These are phyloP conservation scores for Orthosia cruda DNA, from an alignment of 2,888 invertebrate species.

Conservation along the genomic window DNA sequence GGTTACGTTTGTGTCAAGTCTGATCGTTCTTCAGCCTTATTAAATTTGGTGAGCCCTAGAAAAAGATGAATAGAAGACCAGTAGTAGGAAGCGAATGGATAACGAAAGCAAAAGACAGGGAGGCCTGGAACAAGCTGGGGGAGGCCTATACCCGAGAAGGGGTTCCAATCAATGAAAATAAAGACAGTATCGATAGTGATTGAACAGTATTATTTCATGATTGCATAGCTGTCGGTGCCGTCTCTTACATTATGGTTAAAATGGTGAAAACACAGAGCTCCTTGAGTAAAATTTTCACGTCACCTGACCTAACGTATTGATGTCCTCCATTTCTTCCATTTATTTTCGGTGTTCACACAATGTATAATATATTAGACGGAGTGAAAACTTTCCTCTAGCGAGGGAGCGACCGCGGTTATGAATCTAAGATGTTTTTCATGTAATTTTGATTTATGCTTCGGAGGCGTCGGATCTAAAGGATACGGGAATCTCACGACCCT, in stretches of 20 bases:
- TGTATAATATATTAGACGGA: conserved; percentile 38
- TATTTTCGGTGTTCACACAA: conserved; percentile 27
- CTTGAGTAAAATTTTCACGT: neutral
- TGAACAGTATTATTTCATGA: neutral
- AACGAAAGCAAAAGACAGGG: too few relatives aligned
- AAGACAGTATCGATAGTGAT: too few relatives aligned
- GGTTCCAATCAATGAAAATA: too few relatives aligned
- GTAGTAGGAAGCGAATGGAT: too few relatives aligned
- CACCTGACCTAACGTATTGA: conserved; percentile 25
- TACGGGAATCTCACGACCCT: conserved; percentile 77
- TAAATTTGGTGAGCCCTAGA: too few relatives aligned
- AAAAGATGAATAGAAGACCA: too few relatives aligned
- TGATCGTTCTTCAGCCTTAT: too few relatives aligned
- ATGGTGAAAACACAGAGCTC: neutral
- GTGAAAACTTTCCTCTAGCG: conserved; percentile 59
- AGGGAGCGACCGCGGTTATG: conserved; percentile 70
- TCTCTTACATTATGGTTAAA: neutral
- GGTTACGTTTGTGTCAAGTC: too few relatives aligned
- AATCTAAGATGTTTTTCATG: conserved; percentile 84
- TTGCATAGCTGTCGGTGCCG: neutral
- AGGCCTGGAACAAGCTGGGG: too few relatives aligned
- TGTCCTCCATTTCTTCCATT: conserved; percentile 29
- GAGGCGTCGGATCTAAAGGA: conserved; percentile 76
- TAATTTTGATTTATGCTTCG: conserved; percentile 85
- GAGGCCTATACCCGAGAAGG: too few relatives aligned